These are phyloP conservation scores for Tichodroma muraria DNA, from an alignment of 2,113 vertebrate genomes.

Conservation along the genomic window DNA sequence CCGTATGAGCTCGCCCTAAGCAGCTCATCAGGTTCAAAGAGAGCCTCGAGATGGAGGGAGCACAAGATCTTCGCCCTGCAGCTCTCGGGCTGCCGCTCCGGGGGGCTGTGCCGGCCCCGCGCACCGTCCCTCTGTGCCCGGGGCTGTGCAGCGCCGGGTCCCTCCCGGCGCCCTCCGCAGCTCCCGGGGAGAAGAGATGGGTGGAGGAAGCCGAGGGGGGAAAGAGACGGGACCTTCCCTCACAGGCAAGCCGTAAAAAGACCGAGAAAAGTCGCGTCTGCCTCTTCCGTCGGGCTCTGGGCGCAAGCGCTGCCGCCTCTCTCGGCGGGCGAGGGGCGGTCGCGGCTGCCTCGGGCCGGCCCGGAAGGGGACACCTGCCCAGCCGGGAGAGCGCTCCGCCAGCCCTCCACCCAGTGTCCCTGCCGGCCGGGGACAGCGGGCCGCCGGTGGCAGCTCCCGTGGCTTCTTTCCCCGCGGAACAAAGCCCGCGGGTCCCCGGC, in stretches of 20 bases:
- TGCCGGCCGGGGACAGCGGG: not conserved
- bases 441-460: not conserved
- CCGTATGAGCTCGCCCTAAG: not conserved
- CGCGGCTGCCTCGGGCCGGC: not conserved
- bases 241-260: not conserved
- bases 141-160: not conserved
- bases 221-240: not conserved
- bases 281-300: not conserved
- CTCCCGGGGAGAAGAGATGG: not conserved
- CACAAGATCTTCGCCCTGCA: not conserved
- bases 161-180: not conserved
- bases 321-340: too few relatives aligned
- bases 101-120: not conserved
- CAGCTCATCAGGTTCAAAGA: not conserved
- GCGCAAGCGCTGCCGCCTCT: not conserved
- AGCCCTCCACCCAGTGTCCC: not conserved
- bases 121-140: not conserved
- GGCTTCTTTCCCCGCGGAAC: not conserved
- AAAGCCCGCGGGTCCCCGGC: not conserved
- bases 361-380: not conserved
- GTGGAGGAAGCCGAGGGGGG: not conserved
- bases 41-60: not conserved
- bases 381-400: not conserved
- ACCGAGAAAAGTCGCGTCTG: not conserved
- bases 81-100: not conserved